Conservation (phyloP, 53 echinoderm and acorn worm genomes). For the Luidia sarsii region DNA sequence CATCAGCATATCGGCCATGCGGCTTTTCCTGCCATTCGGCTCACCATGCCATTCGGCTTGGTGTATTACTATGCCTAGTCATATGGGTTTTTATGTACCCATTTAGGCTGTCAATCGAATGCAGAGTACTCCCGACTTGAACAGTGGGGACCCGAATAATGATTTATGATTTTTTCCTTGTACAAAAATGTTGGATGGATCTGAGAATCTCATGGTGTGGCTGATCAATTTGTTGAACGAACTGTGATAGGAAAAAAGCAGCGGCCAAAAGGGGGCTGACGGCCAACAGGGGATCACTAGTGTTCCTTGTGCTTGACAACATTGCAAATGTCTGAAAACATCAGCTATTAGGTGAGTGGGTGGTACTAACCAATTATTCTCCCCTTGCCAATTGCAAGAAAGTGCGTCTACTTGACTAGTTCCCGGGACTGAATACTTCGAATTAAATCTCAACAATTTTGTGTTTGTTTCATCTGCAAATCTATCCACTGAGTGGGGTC, state of each 20-base stretch:
- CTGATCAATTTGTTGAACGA: too few species aligned
- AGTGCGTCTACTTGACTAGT: constrained; percentile 21
- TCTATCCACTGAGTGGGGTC: constrained; percentile 63
- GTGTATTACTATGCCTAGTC: too few species aligned
- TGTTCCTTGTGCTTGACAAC: background rate
- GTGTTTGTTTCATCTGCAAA: constrained; percentile 60
- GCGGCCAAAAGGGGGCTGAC: constrained; percentile 36
- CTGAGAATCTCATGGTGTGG: too few species aligned
- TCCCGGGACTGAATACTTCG: constrained; percentile 10
- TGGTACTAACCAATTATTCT: constrained; percentile 39
- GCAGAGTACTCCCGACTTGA: too few species aligned
- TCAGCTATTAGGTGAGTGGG: background rate
- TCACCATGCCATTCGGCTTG: too few species aligned
- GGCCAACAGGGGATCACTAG: constrained; percentile 28
- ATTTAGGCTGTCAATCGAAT: background rate
- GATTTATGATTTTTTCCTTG: too few species aligned
- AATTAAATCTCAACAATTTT: constrained; percentile 9
- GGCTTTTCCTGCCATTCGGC: constrained; percentile 16
- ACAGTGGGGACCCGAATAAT: too few species aligned
- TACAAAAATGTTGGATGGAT: constrained; percentile 1
- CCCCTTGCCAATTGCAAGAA: constrained; percentile 1
- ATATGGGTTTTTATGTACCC: too few species aligned
- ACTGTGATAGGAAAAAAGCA: constrained; percentile 24
- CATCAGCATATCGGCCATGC: too few species aligned
- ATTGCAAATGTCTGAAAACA: background rate